Percentiles rank a stretch among this genome's conserved stretches.
Evolutionary conservation across 2,113 vertebrate species (phyloP).

Genomic region (Pedionomus torquatus): DNA sequence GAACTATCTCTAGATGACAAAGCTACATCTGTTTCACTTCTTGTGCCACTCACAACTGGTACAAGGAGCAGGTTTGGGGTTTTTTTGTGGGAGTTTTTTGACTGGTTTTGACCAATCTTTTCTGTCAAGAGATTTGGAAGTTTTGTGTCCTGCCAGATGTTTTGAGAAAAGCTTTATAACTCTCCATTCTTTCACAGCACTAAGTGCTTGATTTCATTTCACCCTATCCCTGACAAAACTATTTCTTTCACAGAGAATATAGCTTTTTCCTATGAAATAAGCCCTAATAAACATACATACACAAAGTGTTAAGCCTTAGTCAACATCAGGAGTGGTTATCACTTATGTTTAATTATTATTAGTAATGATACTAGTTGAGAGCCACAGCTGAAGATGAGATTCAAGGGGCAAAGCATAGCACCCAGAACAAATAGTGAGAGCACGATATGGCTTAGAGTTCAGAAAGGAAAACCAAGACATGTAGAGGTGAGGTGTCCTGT

Average conservation of each 20-base stretch:
- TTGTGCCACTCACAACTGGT: fast-evolving
- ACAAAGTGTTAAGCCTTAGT: not conserved
- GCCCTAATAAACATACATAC: not conserved
- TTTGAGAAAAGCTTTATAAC: not conserved
- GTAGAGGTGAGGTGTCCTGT: not conserved
- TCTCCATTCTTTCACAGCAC: not conserved
- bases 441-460: not conserved
- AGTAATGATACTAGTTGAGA: not conserved
- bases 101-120: not conserved
- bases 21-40: not conserved
- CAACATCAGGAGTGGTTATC: not conserved
- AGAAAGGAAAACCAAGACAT: not conserved
- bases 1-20: not conserved
- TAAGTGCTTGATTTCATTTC: not conserved
- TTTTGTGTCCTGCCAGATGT: not conserved
- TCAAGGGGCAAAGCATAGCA: not conserved
- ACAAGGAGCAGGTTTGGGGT: not conserved
- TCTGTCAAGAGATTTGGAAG: not conserved
- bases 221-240: not conserved
- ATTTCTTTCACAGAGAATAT: not conserved
- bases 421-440: not conserved
- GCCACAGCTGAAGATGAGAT: not conserved
- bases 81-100: not conserved
- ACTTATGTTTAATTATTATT: not conserved
- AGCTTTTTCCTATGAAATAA: not conserved